A percentile compares a stretch with the other conserved stretches of the same genome.
Conservation (phyloP, 2,888 invertebrate species). For the Megamerina dolium region DNA sequence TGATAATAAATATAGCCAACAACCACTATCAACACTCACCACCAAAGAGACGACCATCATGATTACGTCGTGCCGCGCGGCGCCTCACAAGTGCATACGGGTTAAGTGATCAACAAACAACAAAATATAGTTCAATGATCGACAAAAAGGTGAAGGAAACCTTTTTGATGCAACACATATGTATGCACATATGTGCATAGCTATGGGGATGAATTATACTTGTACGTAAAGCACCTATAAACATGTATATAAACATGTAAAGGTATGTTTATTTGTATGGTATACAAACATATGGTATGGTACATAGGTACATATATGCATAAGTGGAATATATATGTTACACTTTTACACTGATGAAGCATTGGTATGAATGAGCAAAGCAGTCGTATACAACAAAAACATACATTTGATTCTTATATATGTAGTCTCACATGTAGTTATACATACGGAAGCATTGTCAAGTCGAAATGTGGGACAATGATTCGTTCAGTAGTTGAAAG, state of each 20-base stretch:
- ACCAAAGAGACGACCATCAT: no score
- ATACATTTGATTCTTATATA: neutral
- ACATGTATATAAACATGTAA: no score
- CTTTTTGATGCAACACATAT: constrained; percentile 6
- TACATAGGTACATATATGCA: neutral
- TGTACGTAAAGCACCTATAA: no score
- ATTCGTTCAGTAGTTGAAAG: constrained; percentile 6
- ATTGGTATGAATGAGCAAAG: no score
- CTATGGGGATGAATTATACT: no score
- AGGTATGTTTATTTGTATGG: constrained; percentile 4
- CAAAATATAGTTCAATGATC: constrained; percentile 24
- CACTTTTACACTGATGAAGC: neutral
- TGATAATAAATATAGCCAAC: no score
- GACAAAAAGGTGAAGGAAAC: constrained; percentile 25
- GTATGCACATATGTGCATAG: constrained; percentile 1
- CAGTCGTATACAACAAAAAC: neutral
- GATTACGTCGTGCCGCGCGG: no score
- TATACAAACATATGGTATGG: neutral
- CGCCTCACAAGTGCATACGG: neutral
- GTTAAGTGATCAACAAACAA: constrained; percentile 6
- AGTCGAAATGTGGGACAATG: constrained; percentile 16
- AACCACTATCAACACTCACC: neutral
- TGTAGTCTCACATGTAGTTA: neutral
- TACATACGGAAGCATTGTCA: constrained; percentile 16
- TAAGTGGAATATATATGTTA: neutral